Percentiles rank a stretch among this genome's conserved stretches.
These are phyloP conservation scores for Neoascia interrupta DNA, from an alignment of 2,888 invertebrate species.

Conservation along the genomic window DNA sequence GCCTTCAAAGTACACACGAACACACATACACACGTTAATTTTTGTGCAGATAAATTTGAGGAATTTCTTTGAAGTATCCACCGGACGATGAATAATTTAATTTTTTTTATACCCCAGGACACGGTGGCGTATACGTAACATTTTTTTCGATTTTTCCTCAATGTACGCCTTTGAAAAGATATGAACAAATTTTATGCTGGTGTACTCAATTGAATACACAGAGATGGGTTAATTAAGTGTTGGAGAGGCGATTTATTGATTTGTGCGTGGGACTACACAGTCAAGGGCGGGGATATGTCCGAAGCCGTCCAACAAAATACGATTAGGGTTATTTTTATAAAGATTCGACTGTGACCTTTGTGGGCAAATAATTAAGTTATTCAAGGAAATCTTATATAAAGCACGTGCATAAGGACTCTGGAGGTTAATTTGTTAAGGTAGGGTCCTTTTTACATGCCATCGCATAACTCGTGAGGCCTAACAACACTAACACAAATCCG, in stretches of 20 bases:
- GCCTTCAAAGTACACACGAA: too few relatives aligned
- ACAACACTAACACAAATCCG: too few relatives aligned
- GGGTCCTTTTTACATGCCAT: too few relatives aligned
- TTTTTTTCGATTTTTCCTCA: conserved; percentile 10
- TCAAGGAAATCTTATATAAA: too few relatives aligned
- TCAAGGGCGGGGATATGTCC: not conserved
- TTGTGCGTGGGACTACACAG: conserved; percentile 35
- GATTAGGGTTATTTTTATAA: conserved; percentile 27
- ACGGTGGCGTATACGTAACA: conserved; percentile 46
- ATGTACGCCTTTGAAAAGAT: not conserved
- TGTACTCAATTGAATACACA: conserved; percentile 21
- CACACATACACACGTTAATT: too few relatives aligned
- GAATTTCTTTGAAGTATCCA: too few relatives aligned
- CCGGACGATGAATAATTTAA: too few relatives aligned
- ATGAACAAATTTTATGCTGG: not conserved
- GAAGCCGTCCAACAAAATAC: too few relatives aligned
- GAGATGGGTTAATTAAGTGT: conserved; percentile 33
- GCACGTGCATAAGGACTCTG: too few relatives aligned
- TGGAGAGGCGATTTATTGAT: conserved; percentile 37
- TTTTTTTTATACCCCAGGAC: not conserved
- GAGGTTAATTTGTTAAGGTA: too few relatives aligned
- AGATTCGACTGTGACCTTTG: conserved; percentile 34
- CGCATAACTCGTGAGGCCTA: too few relatives aligned
- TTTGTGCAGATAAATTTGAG: too few relatives aligned
- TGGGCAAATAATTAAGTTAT: conserved; percentile 1